Evolutionary conservation across 1,140 invertebrate species (phyloP).

Genomic region (Aleiodes sp.): DNA sequence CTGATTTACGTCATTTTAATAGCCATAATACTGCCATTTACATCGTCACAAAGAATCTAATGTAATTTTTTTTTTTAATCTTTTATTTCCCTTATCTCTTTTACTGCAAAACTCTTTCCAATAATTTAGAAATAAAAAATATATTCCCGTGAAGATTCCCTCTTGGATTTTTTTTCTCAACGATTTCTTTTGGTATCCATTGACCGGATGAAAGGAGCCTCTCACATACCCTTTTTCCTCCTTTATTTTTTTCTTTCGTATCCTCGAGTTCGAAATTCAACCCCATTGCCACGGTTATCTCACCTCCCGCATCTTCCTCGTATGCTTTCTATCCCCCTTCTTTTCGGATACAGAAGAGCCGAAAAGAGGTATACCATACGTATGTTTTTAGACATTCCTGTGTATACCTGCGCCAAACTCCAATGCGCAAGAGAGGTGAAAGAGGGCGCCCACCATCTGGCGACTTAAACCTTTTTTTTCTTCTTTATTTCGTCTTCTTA

Average conservation of each 20-base stretch:
- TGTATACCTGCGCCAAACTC: slow-evolving; percentile 3
- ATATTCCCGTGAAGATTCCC: too few species aligned
- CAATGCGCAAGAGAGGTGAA: background rate
- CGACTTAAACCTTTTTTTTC: slow-evolving; percentile 20
- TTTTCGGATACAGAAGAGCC: background rate
- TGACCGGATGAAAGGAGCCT: background rate
- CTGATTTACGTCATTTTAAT: too few species aligned
- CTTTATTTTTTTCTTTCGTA: background rate
- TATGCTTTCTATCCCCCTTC: background rate
- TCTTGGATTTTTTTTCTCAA: background rate
- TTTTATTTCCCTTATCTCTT: too few species aligned
- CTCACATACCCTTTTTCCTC: slow-evolving; percentile 3
- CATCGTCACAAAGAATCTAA: too few species aligned
- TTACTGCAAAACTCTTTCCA: too few species aligned
- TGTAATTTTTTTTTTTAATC: too few species aligned
- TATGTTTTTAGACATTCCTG: slow-evolving; percentile 4
- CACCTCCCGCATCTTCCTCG: background rate
- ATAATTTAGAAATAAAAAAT: too few species aligned
- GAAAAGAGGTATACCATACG: slow-evolving; percentile 9
- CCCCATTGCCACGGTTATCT: slow-evolving; percentile 8
- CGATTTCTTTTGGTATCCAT: background rate
- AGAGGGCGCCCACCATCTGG: slow-evolving; percentile 13
- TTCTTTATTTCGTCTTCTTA: background rate
- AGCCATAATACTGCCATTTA: too few species aligned
- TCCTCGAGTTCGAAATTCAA: slow-evolving; percentile 9